Base-by-base conservation (phyloP, 2,113 vertebrate genomes). In the Herpailurus yagouaroundi region DNA sequence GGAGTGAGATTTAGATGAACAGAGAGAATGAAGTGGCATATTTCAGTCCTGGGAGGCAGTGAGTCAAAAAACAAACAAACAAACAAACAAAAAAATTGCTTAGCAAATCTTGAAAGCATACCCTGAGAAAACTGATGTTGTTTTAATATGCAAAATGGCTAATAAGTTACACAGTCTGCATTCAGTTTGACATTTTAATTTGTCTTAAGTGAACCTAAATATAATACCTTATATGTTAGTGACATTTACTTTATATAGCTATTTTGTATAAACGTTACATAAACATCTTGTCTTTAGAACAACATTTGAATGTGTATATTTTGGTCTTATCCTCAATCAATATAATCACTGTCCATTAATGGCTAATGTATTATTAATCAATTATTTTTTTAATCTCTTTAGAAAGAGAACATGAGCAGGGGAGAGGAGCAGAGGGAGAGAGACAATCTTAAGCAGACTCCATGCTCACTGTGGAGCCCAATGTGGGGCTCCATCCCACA, bases 161-260 rank as follows among this genome's bases (percentile, higher is more conserved):
- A 89, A n/a, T 66, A 82, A 48, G 4, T 21, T 76, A 10, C 13
- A 66, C 5, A 74, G 8, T 82, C 18, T 82, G 52, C 91, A 82
- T 60, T 92, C 45, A 82, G 23, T 83, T 45, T 89, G 52, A 91
- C 14, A 83, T 80, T 87, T 96, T 74, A 90, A 79, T 85, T 92
- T 94, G 18, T 52, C 29, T 82, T 63, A 83, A 93, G 33, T 89
- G 36, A 94, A 80, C 50, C 85, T 91, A 93, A 88, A 91, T 13
- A 63, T 69, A 91, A 50, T 71, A 82, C 27, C 4, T 64, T 84
- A 18, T 21, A 21, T 71, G 36, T 71, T 69, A 91, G 57, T 57
- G 10, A 3, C 0, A 76, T 81, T 81, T 92, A 83, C 13, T 77
- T 89, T 92, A 83, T 13, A 77, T 38, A 63, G 13, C 21, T 52